Evolutionary conservation across 2,797 vertebrate genomes (phyloP), one percentile per base, ranked within the genome.

Genomic region (Helostoma temminkii): DNA sequence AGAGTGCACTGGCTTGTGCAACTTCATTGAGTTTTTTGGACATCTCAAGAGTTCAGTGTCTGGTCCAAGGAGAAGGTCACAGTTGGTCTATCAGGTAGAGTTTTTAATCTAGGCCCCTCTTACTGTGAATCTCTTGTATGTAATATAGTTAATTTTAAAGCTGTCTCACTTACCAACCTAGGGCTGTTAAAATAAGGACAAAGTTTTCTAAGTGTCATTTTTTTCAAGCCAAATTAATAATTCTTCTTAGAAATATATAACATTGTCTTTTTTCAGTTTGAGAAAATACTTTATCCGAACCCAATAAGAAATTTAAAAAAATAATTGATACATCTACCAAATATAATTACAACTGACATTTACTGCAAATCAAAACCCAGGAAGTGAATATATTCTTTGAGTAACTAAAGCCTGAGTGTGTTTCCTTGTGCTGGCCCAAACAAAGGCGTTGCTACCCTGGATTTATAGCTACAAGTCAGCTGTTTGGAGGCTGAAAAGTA

Each of bases 171-270:
- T n/a, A n/a, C n/a, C n/a, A n/a, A n/a, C n/a, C n/a, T n/a, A n/a
- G n/a, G n/a, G n/a, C 30, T 71, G 66, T 60, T 69, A 41, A 74
- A 71, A 66, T 56, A 45, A 57, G 54, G 32, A 45, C n/a, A 16
- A 60, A 37, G 9, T 5, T 9, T 30, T n/a, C n/a, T n/a, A n/a
- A 47, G 21, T 24, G 19, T 26, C 12, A 22, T 46, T 57, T 1
- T 63, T 54, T 62, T n/a, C 28, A 11, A 37, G 61, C 46, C 62
- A 71, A 66, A 66, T 45, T 65, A 70, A 78, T 58, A 53, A 73
- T 67, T 66, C 11, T 32, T 69, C 16, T 36, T 56, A 32, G 11
- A 52, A 68, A 58, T 59, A 54, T 61, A 63, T 49, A 28, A 41
- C 6, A 16, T 46, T 49, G 18, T 48, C 1, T 61, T 69, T 45